Conservation (phyloP, 1,140 invertebrate species). For the Drosophila sp. region DNA sequence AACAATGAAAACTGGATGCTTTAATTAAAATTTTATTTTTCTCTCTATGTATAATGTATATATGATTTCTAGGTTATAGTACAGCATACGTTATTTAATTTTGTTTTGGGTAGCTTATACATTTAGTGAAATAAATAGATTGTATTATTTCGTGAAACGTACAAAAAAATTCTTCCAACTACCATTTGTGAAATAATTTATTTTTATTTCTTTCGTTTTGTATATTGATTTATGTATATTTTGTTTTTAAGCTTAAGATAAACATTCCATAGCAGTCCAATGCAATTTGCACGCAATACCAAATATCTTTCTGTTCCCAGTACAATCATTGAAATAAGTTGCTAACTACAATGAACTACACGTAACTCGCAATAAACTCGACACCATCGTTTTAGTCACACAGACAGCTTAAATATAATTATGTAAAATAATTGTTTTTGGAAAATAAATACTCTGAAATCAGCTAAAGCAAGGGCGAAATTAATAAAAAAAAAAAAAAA, state of each 20-base stretch:
- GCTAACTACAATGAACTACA: conserved; percentile 61
- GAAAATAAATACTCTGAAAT: conserved; percentile 71
- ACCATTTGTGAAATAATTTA: conserved; percentile 34
- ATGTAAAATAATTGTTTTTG: conserved; percentile 47
- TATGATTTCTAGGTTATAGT: conserved; percentile 61
- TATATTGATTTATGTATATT: conserved; percentile 28
- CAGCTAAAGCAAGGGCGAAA: conserved; percentile 44
- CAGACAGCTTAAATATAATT: conserved; percentile 53
- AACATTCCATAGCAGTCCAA: conserved; percentile 57
- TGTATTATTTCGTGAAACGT: conserved; percentile 28
- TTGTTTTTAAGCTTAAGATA: conserved; percentile 57
- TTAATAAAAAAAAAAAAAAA: conserved; percentile 20
- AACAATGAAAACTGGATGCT: conserved; percentile 22
- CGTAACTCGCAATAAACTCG: conserved; percentile 15
- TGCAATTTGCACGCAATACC: conserved; percentile 58
- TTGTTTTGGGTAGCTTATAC: conserved; percentile 33
- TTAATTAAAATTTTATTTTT: conserved; percentile 74
- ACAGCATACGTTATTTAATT: conserved; percentile 41
- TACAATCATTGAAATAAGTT: conserved; percentile 69
- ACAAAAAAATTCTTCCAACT: conserved; percentile 35
- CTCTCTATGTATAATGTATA: conserved; percentile 50
- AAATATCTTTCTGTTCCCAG: conserved; percentile 51
- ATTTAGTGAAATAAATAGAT: conserved; percentile 33
- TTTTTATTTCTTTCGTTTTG: conserved; percentile 22
- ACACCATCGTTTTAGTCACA: conserved; percentile 22